Evolutionary conservation across 2,888 invertebrate genomes (phyloP).

Genomic region (Platerodrilus igneus): DNA sequence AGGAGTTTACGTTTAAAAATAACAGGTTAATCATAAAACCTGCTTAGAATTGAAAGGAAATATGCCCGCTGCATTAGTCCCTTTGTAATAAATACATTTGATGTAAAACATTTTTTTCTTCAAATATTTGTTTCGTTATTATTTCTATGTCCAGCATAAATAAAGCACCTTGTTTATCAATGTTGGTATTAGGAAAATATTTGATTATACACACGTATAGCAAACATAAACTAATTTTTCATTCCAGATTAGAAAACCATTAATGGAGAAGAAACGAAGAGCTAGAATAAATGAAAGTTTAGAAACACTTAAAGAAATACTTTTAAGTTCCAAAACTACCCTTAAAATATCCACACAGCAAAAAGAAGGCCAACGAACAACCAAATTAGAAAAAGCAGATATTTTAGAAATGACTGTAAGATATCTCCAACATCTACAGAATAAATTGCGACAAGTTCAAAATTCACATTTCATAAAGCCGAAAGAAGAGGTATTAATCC

Average conservation of each 20-base stretch:
- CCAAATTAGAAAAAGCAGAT: conserved; percentile 62
- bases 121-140: no score
- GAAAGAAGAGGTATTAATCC: conserved; percentile 27
- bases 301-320: conserved; percentile 51
- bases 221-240: no score
- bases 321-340: conserved; percentile 46
- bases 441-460: conserved; percentile 32
- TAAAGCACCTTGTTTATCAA: no score
- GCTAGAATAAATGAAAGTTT: conserved; percentile 54
- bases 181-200: no score
- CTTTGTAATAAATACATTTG: no score
- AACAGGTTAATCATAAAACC: no score
- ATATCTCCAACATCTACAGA: conserved; percentile 53
- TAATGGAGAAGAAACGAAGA: conserved; percentile 54
- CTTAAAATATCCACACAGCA: conserved; percentile 36
- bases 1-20: no score
- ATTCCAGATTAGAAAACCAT: conserved; percentile 49
- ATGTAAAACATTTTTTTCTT: no score
- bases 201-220: no score
- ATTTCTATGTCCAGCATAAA: no score
- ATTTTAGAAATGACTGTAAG: conserved; percentile 60
- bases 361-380: conserved; percentile 44
- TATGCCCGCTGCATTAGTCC: no score
- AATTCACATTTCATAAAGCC: conserved; percentile 8
- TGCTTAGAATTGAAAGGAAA: no score